Evolutionary conservation across 2,797 vertebrate genomes (phyloP).

Genomic region (Loriculus beryllinus): DNA sequence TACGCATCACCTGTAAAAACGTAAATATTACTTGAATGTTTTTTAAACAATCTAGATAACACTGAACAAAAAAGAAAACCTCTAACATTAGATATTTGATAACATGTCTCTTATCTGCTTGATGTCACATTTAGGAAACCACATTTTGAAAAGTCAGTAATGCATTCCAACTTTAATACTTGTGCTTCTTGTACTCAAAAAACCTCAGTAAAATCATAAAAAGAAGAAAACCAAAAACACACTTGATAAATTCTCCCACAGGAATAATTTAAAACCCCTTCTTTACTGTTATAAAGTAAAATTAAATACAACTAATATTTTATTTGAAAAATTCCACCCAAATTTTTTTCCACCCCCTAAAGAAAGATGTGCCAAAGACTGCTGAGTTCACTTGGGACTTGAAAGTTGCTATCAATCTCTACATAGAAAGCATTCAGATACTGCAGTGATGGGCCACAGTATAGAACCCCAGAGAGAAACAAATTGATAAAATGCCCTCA

Average conservation of each 20-base stretch:
- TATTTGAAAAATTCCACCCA: neutral
- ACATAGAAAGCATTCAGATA: neutral
- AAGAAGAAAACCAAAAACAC: neutral
- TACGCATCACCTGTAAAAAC: neutral
- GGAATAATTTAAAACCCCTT: neutral
- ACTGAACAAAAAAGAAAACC: neutral
- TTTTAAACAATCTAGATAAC: slow-evolving; percentile 8
- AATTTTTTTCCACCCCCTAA: neutral
- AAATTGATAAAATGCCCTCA: slow-evolving; percentile 52
- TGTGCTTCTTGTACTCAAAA: neutral
- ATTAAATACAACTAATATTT: neutral
- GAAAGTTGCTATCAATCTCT: slow-evolving; percentile 23
- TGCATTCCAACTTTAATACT: neutral
- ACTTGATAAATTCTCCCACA: neutral
- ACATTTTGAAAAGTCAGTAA: neutral
- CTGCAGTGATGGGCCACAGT: slow-evolving; percentile 9
- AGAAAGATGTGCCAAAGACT: neutral
- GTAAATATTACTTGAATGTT: slow-evolving; percentile 1
- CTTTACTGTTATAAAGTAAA: neutral
- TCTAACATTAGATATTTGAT: neutral
- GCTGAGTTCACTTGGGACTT: neutral
- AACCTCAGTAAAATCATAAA: neutral
- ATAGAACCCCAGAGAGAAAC: slow-evolving; percentile 22
- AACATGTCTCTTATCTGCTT: neutral
- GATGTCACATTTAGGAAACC: neutral